Conservation (phyloP, 1,140 invertebrate species). For the Pogonognathellus flavescens region DNA sequence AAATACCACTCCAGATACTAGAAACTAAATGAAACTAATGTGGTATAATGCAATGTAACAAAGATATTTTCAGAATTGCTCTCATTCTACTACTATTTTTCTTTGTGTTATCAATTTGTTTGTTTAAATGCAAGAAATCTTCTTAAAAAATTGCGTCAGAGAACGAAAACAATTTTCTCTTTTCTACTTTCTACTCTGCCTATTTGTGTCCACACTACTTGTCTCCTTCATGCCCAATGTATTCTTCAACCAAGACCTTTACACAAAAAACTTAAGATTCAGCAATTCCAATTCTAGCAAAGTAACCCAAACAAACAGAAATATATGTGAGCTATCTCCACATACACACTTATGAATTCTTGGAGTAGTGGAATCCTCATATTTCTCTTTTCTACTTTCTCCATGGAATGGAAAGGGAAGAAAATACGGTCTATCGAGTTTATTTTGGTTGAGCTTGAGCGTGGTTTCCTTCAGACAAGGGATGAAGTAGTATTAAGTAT, state of each 20-base stretch:
- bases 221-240: too few species aligned
- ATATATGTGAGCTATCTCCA: conserved; percentile 1
- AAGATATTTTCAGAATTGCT: conserved; percentile 4
- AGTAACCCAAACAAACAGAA: conserved; percentile 34
- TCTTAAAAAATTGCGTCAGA: too few species aligned
- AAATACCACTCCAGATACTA: not conserved
- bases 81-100: not conserved
- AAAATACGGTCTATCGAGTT: not conserved
- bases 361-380: too few species aligned
- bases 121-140: not conserved
- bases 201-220: too few species aligned
- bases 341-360: too few species aligned
- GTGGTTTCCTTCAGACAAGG: not conserved
- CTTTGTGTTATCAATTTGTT: not conserved
- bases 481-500: conserved; percentile 47
- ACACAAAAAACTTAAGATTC: too few species aligned
- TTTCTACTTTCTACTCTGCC: too few species aligned
- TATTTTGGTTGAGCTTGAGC: not conserved
- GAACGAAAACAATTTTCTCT: too few species aligned
- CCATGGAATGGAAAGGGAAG: not conserved
- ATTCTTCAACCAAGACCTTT: too few species aligned
- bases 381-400: conserved; percentile 24
- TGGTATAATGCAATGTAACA: conserved; percentile 13
- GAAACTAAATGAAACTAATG: not conserved
- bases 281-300: not conserved